A percentile compares a stretch with the other conserved stretches of the same genome.
phyloP scores from a whole-genome alignment of 1,140 invertebrate species.

The Drosophila elegans region DNA sequence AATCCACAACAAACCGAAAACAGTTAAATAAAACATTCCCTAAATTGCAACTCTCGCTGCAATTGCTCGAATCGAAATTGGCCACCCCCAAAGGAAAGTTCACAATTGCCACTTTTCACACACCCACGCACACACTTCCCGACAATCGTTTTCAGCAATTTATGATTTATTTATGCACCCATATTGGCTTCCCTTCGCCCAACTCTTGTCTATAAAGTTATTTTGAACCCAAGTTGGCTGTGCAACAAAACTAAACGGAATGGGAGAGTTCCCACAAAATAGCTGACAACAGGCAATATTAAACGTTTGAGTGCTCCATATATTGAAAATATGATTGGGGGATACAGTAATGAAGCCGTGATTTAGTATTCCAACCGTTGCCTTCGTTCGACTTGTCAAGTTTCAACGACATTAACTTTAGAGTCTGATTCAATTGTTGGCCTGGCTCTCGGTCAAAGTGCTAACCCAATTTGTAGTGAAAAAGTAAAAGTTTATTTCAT shows the following conservation, averaged over 20 bases:
- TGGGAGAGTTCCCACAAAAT: constrained; percentile 37
- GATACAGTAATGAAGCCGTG: constrained; percentile 14
- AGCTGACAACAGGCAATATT: constrained; percentile 17
- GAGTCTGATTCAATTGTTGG: constrained; percentile 69
- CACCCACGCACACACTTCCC: constrained; percentile 1
- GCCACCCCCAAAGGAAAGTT: constrained; percentile 18
- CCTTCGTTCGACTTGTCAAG: constrained; percentile 67
- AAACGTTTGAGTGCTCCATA: constrained; percentile 12
- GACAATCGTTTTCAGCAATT: constrained; percentile 61
- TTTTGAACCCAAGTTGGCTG: constrained; percentile 26
- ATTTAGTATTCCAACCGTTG: constrained; percentile 28
- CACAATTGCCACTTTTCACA: constrained; percentile 48
- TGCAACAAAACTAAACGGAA: constrained; percentile 20
- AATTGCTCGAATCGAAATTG: constrained; percentile 38
- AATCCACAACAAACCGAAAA: constrained; percentile 37
- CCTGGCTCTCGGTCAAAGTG: constrained; percentile 63
- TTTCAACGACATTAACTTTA: constrained; percentile 49
- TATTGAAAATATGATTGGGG: constrained; percentile 24
- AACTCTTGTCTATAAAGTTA: constrained; percentile 46
- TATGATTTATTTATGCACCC: constrained; percentile 76
- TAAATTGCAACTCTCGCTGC: constrained; percentile 43
- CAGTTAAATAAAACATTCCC: constrained; percentile 47
- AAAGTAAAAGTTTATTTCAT: constrained; percentile 61
- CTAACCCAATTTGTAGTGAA: constrained; percentile 65
- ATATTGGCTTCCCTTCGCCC: constrained; percentile 45